These are phyloP conservation scores for Heteromyza rotundicornis DNA, from an alignment of 2,888 invertebrate genomes.

Conservation along the genomic window DNA sequence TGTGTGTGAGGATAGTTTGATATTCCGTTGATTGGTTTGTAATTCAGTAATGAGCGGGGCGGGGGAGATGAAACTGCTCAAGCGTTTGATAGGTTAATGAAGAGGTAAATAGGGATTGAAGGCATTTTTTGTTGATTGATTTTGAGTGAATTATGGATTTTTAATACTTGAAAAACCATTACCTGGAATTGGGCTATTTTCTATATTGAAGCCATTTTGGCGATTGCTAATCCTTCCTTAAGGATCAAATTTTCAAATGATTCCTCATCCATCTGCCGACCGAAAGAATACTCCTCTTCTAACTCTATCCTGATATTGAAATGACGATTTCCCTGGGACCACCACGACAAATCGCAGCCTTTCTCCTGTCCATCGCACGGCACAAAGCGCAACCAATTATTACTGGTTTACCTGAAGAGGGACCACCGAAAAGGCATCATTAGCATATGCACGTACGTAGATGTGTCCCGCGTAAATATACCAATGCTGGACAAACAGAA, in stretches of 20 bases:
- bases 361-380: not conserved
- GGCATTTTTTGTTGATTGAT: no score
- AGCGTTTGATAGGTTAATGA: not conserved
- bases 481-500: constrained; percentile 19
- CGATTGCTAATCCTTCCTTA: no score
- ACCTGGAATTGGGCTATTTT: no score
- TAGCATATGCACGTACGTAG: constrained; percentile 19
- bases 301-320: no score
- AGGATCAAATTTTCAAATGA: no score
- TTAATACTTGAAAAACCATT: no score
- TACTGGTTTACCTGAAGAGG: constrained; percentile 25
- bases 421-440: constrained; percentile 9
- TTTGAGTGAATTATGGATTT: no score
- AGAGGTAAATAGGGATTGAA: no score
- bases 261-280: no score
- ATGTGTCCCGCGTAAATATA: constrained; percentile 10
- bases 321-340: no score
- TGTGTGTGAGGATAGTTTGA: not conserved
- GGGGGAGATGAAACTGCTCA: not conserved
- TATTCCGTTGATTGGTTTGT: not conserved
- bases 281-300: no score
- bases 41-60: not conserved
- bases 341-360: not conserved
- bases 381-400: constrained; percentile 21
- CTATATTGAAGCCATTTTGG: no score